Percentiles rank a stretch among this genome's conserved stretches.
Evolutionary conservation across 2,888 invertebrate species (phyloP).

Genomic region (Allolobophora icterica): DNA sequence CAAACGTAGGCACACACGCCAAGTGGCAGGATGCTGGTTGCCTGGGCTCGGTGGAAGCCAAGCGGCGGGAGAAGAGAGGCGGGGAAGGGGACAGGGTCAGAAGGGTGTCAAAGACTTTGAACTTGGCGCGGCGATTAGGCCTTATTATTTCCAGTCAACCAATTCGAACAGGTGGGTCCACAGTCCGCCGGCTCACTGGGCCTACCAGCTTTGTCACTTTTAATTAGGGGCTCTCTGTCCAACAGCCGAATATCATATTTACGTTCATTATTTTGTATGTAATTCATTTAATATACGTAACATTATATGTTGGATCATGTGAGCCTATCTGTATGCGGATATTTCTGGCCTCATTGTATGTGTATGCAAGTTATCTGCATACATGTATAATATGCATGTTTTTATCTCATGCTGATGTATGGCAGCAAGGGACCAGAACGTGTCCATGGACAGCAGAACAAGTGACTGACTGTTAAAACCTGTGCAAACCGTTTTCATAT

Average conservation of each 20-base stretch:
- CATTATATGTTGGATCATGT: neutral
- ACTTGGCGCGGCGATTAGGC: neutral
- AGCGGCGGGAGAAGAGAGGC: neutral
- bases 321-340: neutral
- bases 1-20: neutral
- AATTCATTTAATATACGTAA: constrained; percentile 5
- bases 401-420: no score
- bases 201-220: neutral
- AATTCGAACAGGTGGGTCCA: constrained; percentile 3
- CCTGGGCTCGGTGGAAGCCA: neutral
- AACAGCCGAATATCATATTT: neutral
- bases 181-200: neutral
- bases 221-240: neutral
- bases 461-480: no score
- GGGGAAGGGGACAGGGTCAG: neutral
- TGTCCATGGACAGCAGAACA: no score
- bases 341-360: neutral
- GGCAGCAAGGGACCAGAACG: no score
- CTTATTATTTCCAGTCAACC: constrained; percentile 17
- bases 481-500: no score
- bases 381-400: neutral
- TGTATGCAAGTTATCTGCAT: neutral
- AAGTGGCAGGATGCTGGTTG: constrained; percentile 17
- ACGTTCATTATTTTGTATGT: neutral
- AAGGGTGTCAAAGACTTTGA: constrained; percentile 11